These are phyloP conservation scores for Dinocampus coccinellae DNA, from an alignment of 2,888 invertebrate genomes.

Conservation along the genomic window DNA sequence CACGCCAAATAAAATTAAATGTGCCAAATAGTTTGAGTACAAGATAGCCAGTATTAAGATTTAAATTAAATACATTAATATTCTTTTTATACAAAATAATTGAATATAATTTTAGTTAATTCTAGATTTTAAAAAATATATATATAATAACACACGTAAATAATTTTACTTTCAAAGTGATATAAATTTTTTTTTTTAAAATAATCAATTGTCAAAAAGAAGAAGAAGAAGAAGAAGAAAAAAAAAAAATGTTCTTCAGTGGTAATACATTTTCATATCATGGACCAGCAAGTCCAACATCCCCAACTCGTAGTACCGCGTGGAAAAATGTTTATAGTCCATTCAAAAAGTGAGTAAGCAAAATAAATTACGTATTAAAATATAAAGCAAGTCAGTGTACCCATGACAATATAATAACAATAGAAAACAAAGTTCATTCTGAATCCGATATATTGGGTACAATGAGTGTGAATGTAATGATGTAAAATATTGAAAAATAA, in stretches of 20 bases:
- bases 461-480: not conserved
- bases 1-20: not conserved
- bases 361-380: not conserved
- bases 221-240: no score
- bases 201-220: not conserved
- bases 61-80: no score
- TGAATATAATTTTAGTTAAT: no score
- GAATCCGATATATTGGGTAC: constrained; percentile 4
- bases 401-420: constrained; percentile 20
- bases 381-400: not conserved
- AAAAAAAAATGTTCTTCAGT: constrained; percentile 60
- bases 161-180: not conserved
- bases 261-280: constrained; percentile 52
- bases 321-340: constrained; percentile 63
- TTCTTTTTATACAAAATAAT: no score
- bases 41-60: constrained; percentile 44
- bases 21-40: constrained; percentile 47
- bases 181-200: not conserved
- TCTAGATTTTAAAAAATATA: constrained; percentile 25
- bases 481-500: not conserved
- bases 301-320: constrained; percentile 56
- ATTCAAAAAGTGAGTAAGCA: constrained; percentile 62
- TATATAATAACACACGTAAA: not conserved
- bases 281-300: constrained; percentile 57
- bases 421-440: not conserved